These are phyloP conservation scores for Panagrolaimus sp. DNA, from an alignment of 1,140 invertebrate genomes.

Conservation along the genomic window DNA sequence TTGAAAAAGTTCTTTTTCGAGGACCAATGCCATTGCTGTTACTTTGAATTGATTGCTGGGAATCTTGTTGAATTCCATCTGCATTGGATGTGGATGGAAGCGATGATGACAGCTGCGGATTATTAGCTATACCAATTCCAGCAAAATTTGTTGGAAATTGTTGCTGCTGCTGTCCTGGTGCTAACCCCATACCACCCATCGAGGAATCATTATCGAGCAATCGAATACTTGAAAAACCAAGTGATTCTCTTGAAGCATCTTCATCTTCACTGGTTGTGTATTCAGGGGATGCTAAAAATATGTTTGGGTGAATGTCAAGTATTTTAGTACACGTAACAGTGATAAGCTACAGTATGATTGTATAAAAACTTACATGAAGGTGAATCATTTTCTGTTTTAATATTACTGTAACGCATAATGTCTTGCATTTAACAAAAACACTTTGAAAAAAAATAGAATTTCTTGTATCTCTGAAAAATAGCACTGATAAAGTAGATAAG, in stretches of 20 bases:
- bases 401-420: no score
- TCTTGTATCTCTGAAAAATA: no score
- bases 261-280: slow-evolving; percentile 8
- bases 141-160: slow-evolving; percentile 1
- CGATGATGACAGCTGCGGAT: neutral
- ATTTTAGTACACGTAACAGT: no score
- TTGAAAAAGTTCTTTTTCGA: slow-evolving; percentile 33
- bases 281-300: slow-evolving; percentile 10
- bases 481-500: no score
- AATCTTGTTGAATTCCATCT: neutral
- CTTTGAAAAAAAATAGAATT: no score
- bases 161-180: no score
- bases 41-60: neutral
- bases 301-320: neutral
- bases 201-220: neutral
- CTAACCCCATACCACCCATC: neutral
- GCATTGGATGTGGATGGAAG: neutral
- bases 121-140: neutral
- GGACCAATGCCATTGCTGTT: neutral
- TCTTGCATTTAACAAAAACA: no score
- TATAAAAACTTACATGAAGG: no score
- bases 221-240: neutral
- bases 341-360: no score
- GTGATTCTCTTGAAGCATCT: neutral
- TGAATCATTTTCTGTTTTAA: no score